Percentiles rank a stretch among this genome's conserved stretches.
Conservation (phyloP, 53 echinoderm and acorn worm species). For the Stichopus horrens region DNA sequence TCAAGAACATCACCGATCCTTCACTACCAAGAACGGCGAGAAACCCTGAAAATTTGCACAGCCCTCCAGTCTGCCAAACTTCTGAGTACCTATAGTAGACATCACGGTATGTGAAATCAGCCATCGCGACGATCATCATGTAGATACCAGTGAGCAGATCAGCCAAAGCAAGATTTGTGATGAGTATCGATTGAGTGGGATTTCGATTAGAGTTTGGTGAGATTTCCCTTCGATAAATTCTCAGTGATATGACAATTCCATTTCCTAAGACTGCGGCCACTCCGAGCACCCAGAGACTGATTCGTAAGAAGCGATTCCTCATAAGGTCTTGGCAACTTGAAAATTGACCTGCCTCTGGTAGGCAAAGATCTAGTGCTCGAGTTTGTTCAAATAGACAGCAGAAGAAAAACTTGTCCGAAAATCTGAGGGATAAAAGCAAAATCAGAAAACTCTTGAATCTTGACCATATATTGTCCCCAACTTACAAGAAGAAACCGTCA, state of each 20-base stretch:
- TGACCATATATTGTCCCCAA: too few relatives aligned
- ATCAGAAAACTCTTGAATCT: background rate
- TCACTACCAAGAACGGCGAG: conserved; percentile 39
- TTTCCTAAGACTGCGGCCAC: conserved; percentile 43
- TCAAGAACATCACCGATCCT: conserved; percentile 39
- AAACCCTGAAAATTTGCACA: conserved; percentile 44
- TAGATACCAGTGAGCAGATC: conserved; percentile 22
- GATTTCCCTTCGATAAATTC: background rate
- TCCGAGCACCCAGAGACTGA: conserved; percentile 45
- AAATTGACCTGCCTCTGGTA: conserved; percentile 41
- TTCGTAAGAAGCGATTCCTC: conserved; percentile 32
- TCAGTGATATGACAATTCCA: conserved; percentile 24
- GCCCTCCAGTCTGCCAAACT: conserved; percentile 19
- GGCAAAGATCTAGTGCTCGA: conserved; percentile 5
- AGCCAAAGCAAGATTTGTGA: conserved; percentile 16
- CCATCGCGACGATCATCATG: conserved; percentile 15
- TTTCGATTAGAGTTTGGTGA: background rate
- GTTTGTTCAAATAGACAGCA: conserved; percentile 22
- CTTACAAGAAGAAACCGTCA: too few relatives aligned
- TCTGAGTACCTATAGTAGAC: conserved; percentile 41
- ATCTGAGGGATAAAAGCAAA: background rate
- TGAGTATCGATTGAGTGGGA: conserved; percentile 11
- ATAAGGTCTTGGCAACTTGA: conserved; percentile 44
- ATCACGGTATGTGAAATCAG: conserved; percentile 13
- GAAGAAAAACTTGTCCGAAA: conserved; percentile 23